phyloP scores from a whole-genome alignment of 2,888 invertebrate species.

The Drosophila tripunctata region DNA sequence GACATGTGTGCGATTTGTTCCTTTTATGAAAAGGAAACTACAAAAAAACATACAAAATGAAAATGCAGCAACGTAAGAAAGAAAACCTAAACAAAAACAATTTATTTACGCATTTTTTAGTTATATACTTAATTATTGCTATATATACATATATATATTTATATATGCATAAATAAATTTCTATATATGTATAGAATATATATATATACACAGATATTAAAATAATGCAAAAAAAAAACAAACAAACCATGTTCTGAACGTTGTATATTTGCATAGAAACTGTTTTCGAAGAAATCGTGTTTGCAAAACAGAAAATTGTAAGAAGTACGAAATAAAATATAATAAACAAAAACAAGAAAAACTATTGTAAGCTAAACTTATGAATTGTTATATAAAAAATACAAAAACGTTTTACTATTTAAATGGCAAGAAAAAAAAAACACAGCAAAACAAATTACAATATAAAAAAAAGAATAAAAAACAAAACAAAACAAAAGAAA shows the following conservation, averaged over 20 bases:
- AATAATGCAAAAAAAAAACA: slow-evolving; percentile 62
- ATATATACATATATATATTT: slow-evolving; percentile 29
- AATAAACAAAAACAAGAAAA: slow-evolving; percentile 24
- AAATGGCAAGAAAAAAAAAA: slow-evolving; percentile 61
- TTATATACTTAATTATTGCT: slow-evolving; percentile 64
- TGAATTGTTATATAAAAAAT: slow-evolving; percentile 79
- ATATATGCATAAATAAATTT: slow-evolving; percentile 14
- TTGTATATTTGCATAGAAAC: slow-evolving; percentile 68
- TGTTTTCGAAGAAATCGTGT: slow-evolving; percentile 64
- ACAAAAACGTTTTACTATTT: slow-evolving; percentile 78
- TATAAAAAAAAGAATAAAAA: slow-evolving; percentile 53
- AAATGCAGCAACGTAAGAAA: slow-evolving; percentile 29
- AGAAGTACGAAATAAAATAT: slow-evolving; percentile 57
- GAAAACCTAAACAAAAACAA: slow-evolving; percentile 43
- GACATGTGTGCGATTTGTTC: slow-evolving; percentile 64
- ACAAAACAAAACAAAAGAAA: slow-evolving; percentile 32
- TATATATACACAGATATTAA: slow-evolving; percentile 68
- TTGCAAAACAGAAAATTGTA: slow-evolving; percentile 64
- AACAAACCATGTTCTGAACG: slow-evolving; percentile 66
- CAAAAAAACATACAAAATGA: slow-evolving; percentile 30
- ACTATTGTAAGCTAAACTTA: slow-evolving; percentile 77
- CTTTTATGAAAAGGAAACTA: slow-evolving; percentile 73
- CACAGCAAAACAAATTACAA: slow-evolving; percentile 64
- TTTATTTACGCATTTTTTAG: slow-evolving; percentile 79
- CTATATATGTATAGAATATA: slow-evolving; percentile 38